Percentiles rank a stretch among this genome's conserved stretches.
Conservation (phyloP, 2,113 vertebrate species). For the Hippolais icterina region DNA sequence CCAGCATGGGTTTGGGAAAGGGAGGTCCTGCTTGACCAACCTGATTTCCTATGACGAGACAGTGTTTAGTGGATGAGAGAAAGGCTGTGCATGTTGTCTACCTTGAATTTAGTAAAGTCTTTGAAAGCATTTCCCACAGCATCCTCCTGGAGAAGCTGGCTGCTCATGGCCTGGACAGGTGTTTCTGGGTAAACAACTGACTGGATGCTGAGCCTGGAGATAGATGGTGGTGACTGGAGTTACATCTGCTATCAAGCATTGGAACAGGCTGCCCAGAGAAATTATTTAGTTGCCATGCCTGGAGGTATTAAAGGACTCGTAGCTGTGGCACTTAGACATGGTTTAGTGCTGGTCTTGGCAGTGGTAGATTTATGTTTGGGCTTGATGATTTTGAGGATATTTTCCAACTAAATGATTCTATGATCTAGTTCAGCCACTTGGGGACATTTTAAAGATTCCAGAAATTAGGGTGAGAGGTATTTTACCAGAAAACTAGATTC, state of each 20-base stretch:
- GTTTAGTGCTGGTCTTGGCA: not conserved
- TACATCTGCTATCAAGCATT: not conserved
- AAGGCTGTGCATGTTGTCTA: not conserved
- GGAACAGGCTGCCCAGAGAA: not conserved
- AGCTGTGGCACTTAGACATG: not conserved
- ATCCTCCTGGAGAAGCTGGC: not conserved
- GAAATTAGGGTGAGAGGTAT: not conserved
- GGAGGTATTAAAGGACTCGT: not conserved
- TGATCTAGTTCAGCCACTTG: not conserved
- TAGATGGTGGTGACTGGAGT: not conserved
- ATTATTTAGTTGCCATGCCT: not conserved
- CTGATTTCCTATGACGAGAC: not conserved
- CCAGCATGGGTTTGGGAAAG: not conserved
- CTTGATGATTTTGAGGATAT: not conserved
- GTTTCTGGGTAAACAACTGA: not conserved
- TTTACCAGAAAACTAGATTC: not conserved
- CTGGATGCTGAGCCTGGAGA: not conserved
- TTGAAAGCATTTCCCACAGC: not conserved
- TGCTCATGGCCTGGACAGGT: not conserved
- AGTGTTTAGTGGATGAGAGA: not conserved
- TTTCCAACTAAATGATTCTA: not conserved
- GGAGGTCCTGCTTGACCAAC: not conserved
- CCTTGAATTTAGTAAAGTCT: not conserved
- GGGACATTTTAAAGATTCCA: not conserved
- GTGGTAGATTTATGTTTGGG: not conserved